These are phyloP conservation scores for Paguma larvata DNA, from an alignment of 2,797 vertebrate genomes.

Conservation along the genomic window DNA sequence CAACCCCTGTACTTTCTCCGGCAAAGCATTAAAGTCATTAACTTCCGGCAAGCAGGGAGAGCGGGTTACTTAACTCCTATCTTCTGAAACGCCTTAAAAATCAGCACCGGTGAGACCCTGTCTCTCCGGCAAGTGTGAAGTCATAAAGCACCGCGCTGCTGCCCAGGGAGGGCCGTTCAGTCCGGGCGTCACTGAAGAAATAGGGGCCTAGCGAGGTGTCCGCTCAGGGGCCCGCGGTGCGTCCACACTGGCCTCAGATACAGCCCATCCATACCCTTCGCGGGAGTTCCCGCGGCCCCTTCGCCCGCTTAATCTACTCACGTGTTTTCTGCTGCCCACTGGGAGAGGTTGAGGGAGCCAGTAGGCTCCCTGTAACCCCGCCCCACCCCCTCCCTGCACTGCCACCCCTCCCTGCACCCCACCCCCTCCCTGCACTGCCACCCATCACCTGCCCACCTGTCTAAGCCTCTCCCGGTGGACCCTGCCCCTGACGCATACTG, in stretches of 20 bases:
- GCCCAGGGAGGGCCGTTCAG: not conserved
- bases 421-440: not conserved
- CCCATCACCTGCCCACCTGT: not conserved
- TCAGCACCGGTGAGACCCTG: not conserved
- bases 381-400: not conserved
- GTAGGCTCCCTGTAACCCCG: not conserved
- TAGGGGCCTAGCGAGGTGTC: not conserved
- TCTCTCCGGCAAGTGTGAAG: not conserved
- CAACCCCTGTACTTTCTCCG: constrained; percentile 52
- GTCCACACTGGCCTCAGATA: not conserved
- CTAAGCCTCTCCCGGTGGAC: not conserved
- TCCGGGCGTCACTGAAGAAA: not conserved
- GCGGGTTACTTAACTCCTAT: constrained; percentile 9
- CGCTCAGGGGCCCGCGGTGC: not conserved
- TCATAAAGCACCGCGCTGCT: not conserved
- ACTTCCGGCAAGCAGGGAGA: constrained; percentile 56
- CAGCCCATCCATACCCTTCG: not conserved
- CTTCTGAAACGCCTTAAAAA: constrained; percentile 48
- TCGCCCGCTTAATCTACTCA: not conserved
- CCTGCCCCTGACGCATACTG: not conserved
- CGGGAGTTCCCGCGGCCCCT: not conserved
- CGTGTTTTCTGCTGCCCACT: not conserved
- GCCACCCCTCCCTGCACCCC: not conserved
- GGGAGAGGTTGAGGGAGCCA: not conserved
- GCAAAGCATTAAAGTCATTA: constrained; percentile 64